These are phyloP conservation scores for Phrynocephalus vlangalii DNA, from an alignment of 2,797 vertebrate genomes.

Conservation along the genomic window DNA sequence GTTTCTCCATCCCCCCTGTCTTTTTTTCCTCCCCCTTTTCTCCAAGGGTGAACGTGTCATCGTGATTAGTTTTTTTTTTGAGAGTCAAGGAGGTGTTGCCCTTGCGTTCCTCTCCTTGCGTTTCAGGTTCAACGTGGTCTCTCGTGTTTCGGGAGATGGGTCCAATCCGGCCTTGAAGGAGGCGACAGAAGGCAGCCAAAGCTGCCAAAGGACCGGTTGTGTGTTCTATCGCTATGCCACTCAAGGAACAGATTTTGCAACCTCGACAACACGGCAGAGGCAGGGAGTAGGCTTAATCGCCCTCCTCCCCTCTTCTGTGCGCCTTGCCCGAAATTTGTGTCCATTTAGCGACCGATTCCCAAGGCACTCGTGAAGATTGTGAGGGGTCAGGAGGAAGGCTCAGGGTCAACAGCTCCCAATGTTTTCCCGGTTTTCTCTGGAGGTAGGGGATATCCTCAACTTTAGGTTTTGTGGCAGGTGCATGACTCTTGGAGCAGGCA, in stretches of 20 bases:
- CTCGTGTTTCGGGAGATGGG: no score
- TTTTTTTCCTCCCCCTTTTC: constrained; percentile 32
- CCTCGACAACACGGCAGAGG: neutral
- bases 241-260: no score
- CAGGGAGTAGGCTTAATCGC: constrained; percentile 52
- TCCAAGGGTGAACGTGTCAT: constrained; percentile 50
- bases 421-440: neutral
- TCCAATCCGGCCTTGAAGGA: no score
- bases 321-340: constrained; percentile 47
- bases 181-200: neutral
- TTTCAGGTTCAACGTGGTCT: neutral
- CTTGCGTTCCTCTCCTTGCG: neutral
- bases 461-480: constrained; percentile 9
- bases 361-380: constrained; percentile 65
- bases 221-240: neutral
- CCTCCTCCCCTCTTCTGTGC: no score
- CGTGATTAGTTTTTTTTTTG: constrained; percentile 62
- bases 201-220: no score
- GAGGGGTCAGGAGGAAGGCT: constrained; percentile 47
- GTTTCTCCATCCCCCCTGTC: constrained; percentile 47
- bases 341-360: constrained; percentile 63
- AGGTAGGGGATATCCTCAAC: neutral
- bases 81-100: neutral
- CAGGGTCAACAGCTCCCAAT: neutral
- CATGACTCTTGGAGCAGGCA: neutral